A percentile compares a stretch with the other conserved stretches of the same genome.
These are phyloP conservation scores for Syrista parreyssii DNA, from an alignment of 2,888 invertebrate species.

Conservation along the genomic window DNA sequence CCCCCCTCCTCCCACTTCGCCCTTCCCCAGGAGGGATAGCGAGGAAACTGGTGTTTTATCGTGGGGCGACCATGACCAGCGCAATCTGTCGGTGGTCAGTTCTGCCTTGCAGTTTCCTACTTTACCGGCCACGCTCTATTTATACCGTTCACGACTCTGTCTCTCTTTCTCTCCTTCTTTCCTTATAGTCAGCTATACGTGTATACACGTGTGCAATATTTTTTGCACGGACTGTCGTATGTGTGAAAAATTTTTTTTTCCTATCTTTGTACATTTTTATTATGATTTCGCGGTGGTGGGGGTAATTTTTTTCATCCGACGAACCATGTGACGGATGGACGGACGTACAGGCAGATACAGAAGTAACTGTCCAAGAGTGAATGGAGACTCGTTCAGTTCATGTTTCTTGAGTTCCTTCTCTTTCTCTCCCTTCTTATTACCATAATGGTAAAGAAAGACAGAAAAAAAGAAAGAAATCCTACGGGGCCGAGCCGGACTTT, in stretches of 20 bases:
- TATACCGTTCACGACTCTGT: not conserved
- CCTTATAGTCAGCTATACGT: not conserved
- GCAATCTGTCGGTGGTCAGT: constrained; percentile 61
- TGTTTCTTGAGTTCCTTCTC: not conserved
- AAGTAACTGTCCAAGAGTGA: not conserved
- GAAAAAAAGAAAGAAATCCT: not conserved
- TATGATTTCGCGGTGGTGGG: not conserved
- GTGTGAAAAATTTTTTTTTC: not conserved
- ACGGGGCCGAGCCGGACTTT: constrained; percentile 2
- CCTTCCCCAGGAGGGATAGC: constrained; percentile 27
- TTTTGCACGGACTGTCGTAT: constrained; percentile 26
- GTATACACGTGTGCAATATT: not conserved
- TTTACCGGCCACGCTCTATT: constrained; percentile 15
- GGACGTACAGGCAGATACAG: not conserved
- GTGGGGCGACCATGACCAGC: constrained; percentile 56
- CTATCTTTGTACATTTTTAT: not conserved
- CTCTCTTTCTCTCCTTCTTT: constrained; percentile 13
- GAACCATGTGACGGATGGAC: not conserved
- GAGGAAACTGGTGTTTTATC: constrained; percentile 17
- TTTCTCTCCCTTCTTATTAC: constrained; percentile 10
- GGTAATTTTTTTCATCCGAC: not conserved
- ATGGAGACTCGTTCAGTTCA: not conserved
- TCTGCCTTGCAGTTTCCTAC: constrained; percentile 40
- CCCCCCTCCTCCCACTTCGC: constrained; percentile 13
- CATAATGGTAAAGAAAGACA: constrained; percentile 11